Percentiles rank a stretch among this genome's conserved stretches.
Conservation (phyloP, 2,888 invertebrate species). For the Agrenia bidenticulata region DNA sequence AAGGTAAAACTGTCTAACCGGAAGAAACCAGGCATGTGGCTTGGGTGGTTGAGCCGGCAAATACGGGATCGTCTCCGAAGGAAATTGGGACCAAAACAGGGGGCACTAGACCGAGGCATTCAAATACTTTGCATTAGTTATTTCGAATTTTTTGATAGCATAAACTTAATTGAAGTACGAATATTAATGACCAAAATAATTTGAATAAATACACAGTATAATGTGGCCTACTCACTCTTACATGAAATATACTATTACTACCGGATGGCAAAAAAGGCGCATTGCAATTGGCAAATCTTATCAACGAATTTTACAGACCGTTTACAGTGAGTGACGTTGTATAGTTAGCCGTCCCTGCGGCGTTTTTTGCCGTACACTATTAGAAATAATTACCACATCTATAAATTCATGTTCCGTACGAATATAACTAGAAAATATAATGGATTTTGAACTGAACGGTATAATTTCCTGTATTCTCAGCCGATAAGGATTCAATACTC, state of each 20-base stretch:
- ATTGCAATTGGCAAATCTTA: neutral
- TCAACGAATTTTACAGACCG: slow-evolving; percentile 55
- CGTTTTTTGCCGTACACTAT: slow-evolving; percentile 51
- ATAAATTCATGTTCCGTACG: too few species aligned
- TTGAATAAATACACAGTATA: too few species aligned
- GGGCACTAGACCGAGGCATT: slow-evolving; percentile 29
- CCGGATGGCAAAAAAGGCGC: neutral
- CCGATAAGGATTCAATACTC: slow-evolving; percentile 54
- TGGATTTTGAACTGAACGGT: slow-evolving; percentile 56
- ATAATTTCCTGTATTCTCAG: slow-evolving; percentile 62
- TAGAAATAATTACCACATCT: neutral
- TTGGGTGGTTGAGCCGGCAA: slow-evolving; percentile 43
- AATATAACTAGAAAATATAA: too few species aligned
- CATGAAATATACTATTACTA: too few species aligned
- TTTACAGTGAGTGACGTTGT: slow-evolving; percentile 62
- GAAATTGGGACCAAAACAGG: slow-evolving; percentile 36
- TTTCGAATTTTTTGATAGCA: too few species aligned
- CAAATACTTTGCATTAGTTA: too few species aligned
- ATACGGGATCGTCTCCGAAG: slow-evolving; percentile 44
- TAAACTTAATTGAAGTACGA: too few species aligned
- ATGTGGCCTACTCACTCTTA: too few species aligned
- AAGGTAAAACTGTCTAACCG: slow-evolving; percentile 27
- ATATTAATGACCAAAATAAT: too few species aligned
- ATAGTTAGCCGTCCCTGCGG: slow-evolving; percentile 61
- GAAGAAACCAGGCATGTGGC: slow-evolving; percentile 45